Evolutionary conservation across 1,140 invertebrate species (phyloP), one percentile per base, ranked within the genome.

Genomic region (Delia radicum): DNA sequence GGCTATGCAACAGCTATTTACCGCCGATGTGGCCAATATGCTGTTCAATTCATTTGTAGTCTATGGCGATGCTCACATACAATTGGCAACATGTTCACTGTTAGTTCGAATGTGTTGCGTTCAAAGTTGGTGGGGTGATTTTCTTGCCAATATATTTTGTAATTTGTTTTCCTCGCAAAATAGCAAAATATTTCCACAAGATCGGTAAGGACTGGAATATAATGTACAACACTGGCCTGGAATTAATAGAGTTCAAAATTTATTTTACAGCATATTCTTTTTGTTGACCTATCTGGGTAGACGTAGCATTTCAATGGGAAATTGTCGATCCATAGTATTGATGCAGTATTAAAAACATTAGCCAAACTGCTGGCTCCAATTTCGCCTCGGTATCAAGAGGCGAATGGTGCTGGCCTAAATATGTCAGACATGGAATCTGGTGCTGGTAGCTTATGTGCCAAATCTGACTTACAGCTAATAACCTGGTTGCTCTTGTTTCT

Each of bases 101-200:
- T 87, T 96, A 79, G 92, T 94, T 27, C 91, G 93, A 33, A 91
- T 94, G 79, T 95, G 94, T 86, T 86, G 83, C 42, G 89, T 91
- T 74, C 91, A 93, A 82, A 88, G 90, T 1, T 97, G 94, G 94
- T 97, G 95, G 95, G 95, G 95, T 13, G 90, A 93, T 75, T 96
- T 96, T 81, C 88, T 98, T 4, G 92, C 94, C 1, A 93, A 93
- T 80, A 94, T 93, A 12, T 89, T 97, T 26, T 90, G 91, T 15
- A 89, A 90, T 78, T 90, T 96, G 67, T 97, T 95, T 83, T 92
- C 93, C 2, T 92, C 93, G 0, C 91, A 92, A 15, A 92, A 95
- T 77, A 91, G 90, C 21, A 89, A 91, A 69, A 92, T 94, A 55
- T 94, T 95, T 81, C 93, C 95, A 29, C 93, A 96, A 82, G 95